A percentile compares a stretch with the other conserved stretches of the same genome.
phyloP scores from a whole-genome alignment of 2,113 vertebrate genomes.

The Gasterosteus nipponicus region DNA sequence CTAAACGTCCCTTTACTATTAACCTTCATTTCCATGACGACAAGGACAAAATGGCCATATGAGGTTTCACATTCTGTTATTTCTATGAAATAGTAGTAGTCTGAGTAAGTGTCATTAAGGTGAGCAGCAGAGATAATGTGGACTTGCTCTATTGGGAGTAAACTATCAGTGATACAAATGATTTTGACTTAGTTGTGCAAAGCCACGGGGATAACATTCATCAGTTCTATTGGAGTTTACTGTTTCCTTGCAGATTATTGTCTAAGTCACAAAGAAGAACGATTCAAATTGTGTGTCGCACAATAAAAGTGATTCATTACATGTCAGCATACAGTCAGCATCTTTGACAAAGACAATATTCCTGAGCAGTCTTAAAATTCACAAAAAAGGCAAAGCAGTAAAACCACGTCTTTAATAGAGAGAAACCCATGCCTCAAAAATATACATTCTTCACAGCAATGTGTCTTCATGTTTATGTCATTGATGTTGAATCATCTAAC shows the following conservation, averaged over 20 bases:
- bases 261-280: neutral
- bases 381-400: constrained; percentile 49
- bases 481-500: constrained; percentile 39
- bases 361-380: constrained; percentile 32
- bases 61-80: neutral
- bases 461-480: constrained; percentile 67
- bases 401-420: constrained; percentile 74
- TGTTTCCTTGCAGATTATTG: neutral
- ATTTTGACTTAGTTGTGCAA: neutral
- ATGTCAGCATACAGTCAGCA: constrained; percentile 38
- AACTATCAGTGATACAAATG: neutral
- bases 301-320: constrained; percentile 43
- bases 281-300: neutral
- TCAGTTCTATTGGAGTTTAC: neutral
- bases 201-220: neutral
- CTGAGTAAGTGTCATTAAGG: neutral
- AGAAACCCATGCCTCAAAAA: constrained; percentile 77
- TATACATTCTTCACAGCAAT: constrained; percentile 77
- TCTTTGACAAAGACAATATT: constrained; percentile 38
- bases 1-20: neutral
- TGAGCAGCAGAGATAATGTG: neutral
- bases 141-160: neutral
- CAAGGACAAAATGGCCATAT: neutral
- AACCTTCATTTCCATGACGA: neutral
- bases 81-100: neutral